phyloP scores from a whole-genome alignment of 2,888 invertebrate species.

The Dasypogon diadema region DNA sequence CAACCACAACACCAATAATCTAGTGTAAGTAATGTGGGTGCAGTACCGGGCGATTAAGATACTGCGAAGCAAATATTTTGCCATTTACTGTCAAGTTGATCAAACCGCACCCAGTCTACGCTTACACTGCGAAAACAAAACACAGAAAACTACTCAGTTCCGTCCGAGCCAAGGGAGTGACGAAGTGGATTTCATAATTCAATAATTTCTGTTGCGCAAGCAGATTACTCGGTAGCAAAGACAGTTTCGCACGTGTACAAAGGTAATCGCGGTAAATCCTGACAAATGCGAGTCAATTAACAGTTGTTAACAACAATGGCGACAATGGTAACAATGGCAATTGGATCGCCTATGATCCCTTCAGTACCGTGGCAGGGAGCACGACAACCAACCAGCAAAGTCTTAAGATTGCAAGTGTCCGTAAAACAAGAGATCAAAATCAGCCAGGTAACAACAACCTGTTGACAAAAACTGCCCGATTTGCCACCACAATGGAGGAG shows the following conservation, averaged over 20 bases:
- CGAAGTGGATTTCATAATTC: conserved; percentile 33
- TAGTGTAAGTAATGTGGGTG: conserved; percentile 28
- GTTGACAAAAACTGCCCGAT: conserved; percentile 20
- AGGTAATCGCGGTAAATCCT: conserved; percentile 38
- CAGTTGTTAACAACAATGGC: conserved; percentile 44
- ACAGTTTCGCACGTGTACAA: conserved; percentile 1
- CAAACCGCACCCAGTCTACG: conserved; percentile 14
- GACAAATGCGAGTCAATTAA: conserved; percentile 44
- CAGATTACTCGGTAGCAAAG: conserved; percentile 1
- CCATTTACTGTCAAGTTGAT: conserved; percentile 44
- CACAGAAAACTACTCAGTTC: conserved; percentile 8
- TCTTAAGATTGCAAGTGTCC: not conserved
- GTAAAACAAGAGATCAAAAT: conserved; percentile 1
- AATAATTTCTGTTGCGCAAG: conserved; percentile 40
- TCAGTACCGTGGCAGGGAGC: not conserved
- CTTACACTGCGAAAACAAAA: conserved; percentile 14
- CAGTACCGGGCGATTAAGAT: conserved; percentile 35
- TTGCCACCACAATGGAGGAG: not conserved
- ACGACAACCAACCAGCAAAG: not conserved
- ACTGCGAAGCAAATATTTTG: conserved; percentile 47
- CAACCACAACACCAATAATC: conserved; percentile 8
- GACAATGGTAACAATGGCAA: conserved; percentile 20
- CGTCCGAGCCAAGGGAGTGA: conserved; percentile 9
- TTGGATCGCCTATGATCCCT: conserved; percentile 28
- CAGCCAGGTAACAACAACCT: conserved; percentile 5